Conservation (phyloP, 2,888 invertebrate species). For the Branchellion lobata region DNA sequence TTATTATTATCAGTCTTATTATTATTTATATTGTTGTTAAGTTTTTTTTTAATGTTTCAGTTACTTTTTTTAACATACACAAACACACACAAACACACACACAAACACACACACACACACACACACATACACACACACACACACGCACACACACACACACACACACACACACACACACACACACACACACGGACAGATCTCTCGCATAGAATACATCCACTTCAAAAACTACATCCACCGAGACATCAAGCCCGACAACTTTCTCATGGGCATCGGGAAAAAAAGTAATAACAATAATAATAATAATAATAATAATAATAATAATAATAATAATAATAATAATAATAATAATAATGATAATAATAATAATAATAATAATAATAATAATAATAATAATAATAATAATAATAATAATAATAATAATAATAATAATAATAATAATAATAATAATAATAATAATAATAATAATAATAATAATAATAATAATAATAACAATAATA, state of each 20-base stretch:
- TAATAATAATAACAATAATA: neutral
- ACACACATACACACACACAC: neutral
- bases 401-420: neutral
- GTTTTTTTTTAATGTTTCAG: no score
- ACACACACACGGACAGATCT: constrained; percentile 60
- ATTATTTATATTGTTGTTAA: no score
- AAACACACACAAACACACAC: no score
- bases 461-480: neutral
- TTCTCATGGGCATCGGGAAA: constrained; percentile 65
- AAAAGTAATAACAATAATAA: constrained; percentile 57
- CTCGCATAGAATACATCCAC: constrained; percentile 95
- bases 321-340: neutral
- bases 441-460: neutral
- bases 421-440: neutral
- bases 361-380: neutral
- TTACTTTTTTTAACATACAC: no score
- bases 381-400: neutral
- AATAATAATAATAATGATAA: neutral
- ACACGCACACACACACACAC: neutral
- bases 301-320: neutral
- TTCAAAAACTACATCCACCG: constrained; percentile 97
- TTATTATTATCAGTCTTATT: no score
- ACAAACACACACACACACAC: no score
- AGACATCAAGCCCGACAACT: constrained; percentile 74
- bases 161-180: neutral